phyloP scores from a whole-genome alignment of 2,797 vertebrate genomes.

The Arrhamphus sclerolepis region DNA sequence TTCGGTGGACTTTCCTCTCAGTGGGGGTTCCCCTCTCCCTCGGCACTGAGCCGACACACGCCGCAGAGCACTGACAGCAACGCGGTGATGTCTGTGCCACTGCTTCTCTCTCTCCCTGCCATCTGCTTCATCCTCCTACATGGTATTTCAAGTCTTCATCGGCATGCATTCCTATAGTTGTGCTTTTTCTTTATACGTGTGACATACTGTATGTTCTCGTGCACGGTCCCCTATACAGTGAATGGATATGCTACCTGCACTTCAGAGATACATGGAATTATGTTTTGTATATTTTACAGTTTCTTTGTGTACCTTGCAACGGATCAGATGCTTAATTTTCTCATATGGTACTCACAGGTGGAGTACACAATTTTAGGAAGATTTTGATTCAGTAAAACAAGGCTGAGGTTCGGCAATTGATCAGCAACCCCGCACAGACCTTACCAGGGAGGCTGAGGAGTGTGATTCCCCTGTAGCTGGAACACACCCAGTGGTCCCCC shows the following conservation, averaged over 20 bases:
- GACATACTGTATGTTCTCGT: constrained; percentile 3
- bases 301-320: not conserved
- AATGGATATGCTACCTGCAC: not conserved
- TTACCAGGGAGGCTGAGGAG: too few species aligned
- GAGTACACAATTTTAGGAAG: too few species aligned
- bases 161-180: not conserved
- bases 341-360: too few species aligned
- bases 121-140: constrained; percentile 29
- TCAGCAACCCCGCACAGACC: too few species aligned
- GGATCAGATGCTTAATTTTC: too few species aligned
- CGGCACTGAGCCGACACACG: constrained; percentile 42
- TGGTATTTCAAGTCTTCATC: constrained; percentile 11
- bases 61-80: constrained; percentile 58
- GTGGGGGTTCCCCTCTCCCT: constrained; percentile 50
- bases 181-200: constrained; percentile 11
- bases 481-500: too few species aligned
- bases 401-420: too few species aligned
- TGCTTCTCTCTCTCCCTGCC: constrained; percentile 26
- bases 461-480: too few species aligned
- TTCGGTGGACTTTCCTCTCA: constrained; percentile 57
- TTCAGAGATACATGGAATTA: not conserved
- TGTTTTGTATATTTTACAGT: not conserved
- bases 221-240: not conserved
- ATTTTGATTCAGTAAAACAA: too few species aligned
- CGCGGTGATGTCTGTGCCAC: constrained; percentile 53